These are phyloP conservation scores for Parelbella ahira DNA, from an alignment of 2,888 invertebrate species.

Conservation along the genomic window DNA sequence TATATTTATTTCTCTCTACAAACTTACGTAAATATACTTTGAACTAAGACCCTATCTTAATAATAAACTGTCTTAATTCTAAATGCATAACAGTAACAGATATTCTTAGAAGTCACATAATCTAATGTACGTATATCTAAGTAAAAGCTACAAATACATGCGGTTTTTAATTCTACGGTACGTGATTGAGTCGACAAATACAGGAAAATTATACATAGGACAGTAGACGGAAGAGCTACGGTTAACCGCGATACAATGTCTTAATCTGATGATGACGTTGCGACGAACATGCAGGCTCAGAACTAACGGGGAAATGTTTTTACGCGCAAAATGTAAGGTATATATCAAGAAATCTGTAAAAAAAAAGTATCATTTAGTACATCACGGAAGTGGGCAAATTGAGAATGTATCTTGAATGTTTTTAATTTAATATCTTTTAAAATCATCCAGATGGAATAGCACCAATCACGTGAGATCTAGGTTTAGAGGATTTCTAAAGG, in stretches of 20 bases:
- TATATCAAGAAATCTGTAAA: background rate
- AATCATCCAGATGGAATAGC: too few relatives aligned
- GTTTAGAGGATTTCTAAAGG: too few relatives aligned
- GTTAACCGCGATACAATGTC: constrained; percentile 74
- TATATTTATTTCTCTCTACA: too few relatives aligned
- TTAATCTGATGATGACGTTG: constrained; percentile 61
- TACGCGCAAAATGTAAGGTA: background rate
- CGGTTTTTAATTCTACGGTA: constrained; percentile 10
- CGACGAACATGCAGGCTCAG: constrained; percentile 51
- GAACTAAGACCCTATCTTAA: too few relatives aligned
- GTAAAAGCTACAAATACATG: constrained; percentile 6
- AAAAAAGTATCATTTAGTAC: constrained; percentile 1
- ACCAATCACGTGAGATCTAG: too few relatives aligned
- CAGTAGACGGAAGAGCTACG: constrained; percentile 45
- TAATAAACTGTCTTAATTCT: too few relatives aligned
- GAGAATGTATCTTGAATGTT: too few relatives aligned
- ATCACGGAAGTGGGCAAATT: background rate
- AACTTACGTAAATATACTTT: too few relatives aligned
- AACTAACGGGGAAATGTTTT: constrained; percentile 4
- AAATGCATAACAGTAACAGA: too few relatives aligned
- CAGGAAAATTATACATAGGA: constrained; percentile 55
- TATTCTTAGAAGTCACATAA: background rate
- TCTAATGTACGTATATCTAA: background rate
- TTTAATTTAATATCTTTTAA: too few relatives aligned
- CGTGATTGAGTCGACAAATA: constrained; percentile 40